Base-by-base conservation (phyloP, 92 coral and sea anemone species). In the Pocillopora grandis region DNA sequence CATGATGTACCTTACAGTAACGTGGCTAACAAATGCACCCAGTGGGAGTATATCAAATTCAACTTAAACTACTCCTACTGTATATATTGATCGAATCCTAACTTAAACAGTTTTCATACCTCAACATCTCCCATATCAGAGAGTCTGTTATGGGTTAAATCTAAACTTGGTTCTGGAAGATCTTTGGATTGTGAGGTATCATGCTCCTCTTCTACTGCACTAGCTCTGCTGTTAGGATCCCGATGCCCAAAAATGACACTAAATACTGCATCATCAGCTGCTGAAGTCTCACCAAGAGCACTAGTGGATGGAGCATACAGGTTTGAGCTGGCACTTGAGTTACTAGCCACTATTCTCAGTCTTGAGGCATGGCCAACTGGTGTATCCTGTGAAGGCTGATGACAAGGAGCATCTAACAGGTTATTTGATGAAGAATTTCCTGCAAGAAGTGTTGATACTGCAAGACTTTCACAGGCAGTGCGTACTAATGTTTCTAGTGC, bases 401-500 rank as follows among this genome's bases (percentile, higher is more conserved):
- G 68, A 36, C 67, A 72, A 21, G 88, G 10, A 1, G 76, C 83
- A 76, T 76, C 80, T 36, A 84, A 76, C 37, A 72, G 27, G 69
- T 76, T 23, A 66, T 48, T 33, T 42, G 68, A 19, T 4, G 83
- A 68, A 1, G 88, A 37, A 37, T 17, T 48, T 57, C 37, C 88
- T 19, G 82, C 64, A 37, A 84, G 76, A 35, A 77, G 88, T 17
- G 84, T 58, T 14, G 87, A 57, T 19, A 87, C 80, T 2, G 83
- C 78, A 52, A 89, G 88, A 71, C 87, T 90, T 86, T 89, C 89
- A 67, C 95, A 91, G 17, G 98, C 98, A 52, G 98, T 94, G 48
- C 89, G 98, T 0, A 94, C 98, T 19, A 94, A 89, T 8, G 93
- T 94, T 61, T 91, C 98, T 27, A 94, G 69, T 15, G 95, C 96